A percentile compares a stretch with the other conserved stretches of the same genome.
Evolutionary conservation across 2,888 invertebrate species (phyloP).

Genomic region (Pseudococcus jackbeardsleyi): DNA sequence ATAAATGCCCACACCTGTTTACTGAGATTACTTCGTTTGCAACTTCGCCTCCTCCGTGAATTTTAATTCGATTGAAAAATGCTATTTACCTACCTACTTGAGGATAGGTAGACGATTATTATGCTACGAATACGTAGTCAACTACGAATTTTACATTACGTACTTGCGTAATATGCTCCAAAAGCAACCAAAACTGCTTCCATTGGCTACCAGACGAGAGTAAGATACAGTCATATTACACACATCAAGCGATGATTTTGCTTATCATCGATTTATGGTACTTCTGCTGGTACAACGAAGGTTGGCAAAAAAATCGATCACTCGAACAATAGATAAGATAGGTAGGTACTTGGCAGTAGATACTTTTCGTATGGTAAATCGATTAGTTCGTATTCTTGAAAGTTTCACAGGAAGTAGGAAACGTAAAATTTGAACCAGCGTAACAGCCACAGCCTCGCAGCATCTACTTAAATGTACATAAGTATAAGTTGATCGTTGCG

Average conservation of each 20-base stretch:
- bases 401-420: background rate
- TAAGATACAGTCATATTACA: conserved; percentile 86
- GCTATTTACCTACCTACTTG: background rate
- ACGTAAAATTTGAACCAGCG: background rate
- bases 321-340: background rate
- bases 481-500: background rate
- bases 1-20: too few species aligned
- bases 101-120: background rate
- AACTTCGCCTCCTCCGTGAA: too few species aligned
- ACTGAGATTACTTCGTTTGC: too few species aligned
- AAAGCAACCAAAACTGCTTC: conserved; percentile 93
- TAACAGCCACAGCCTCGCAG: background rate
- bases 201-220: conserved; percentile 91
- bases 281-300: background rate
- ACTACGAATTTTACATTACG: conserved; percentile 70
- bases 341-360: background rate
- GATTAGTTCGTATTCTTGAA: background rate
- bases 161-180: conserved; percentile 91
- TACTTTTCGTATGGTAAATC: background rate
- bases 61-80: background rate
- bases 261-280: conserved; percentile 12
- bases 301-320: background rate
- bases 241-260: background rate
- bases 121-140: background rate
- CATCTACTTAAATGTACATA: background rate